phyloP scores from a whole-genome alignment of 2,888 invertebrate genomes.

The Galerucella nymphaeae region DNA sequence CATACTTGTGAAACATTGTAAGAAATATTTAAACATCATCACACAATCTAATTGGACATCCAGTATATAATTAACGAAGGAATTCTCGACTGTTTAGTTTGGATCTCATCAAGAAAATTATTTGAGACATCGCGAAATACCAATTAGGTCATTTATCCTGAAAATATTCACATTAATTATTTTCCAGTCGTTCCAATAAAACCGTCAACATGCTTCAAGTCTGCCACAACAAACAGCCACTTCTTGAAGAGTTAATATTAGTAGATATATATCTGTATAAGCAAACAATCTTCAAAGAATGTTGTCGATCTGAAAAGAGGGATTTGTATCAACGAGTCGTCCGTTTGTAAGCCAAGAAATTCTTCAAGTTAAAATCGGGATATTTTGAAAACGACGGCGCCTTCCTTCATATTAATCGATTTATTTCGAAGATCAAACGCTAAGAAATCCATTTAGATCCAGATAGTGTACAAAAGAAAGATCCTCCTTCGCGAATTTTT shows the following conservation, averaged over 20 bases:
- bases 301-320: slow-evolving; percentile 27
- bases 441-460: not conserved
- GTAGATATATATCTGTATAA: slow-evolving; percentile 27
- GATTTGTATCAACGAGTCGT: slow-evolving; percentile 17
- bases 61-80: slow-evolving; percentile 4
- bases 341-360: not conserved
- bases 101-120: slow-evolving; percentile 16
- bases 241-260: slow-evolving; percentile 38
- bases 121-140: slow-evolving; percentile 28
- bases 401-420: not conserved
- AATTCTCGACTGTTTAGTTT: slow-evolving; percentile 27
- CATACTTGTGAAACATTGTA: not conserved
- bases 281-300: slow-evolving; percentile 40
- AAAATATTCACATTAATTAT: slow-evolving; percentile 29
- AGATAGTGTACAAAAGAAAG: not conserved
- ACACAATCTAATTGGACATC: not conserved
- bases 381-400: slow-evolving; percentile 9
- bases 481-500: not conserved
- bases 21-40: not conserved
- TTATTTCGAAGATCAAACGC: slow-evolving; percentile 15
- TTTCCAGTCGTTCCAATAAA: slow-evolving; percentile 30
- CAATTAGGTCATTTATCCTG: slow-evolving; percentile 34
- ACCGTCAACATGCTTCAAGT: slow-evolving; percentile 25
- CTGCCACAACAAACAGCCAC: slow-evolving; percentile 35
- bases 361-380: not conserved